These are phyloP conservation scores for Manis pentadactyla DNA, from an alignment of 2,797 vertebrate species.

Conservation along the genomic window DNA sequence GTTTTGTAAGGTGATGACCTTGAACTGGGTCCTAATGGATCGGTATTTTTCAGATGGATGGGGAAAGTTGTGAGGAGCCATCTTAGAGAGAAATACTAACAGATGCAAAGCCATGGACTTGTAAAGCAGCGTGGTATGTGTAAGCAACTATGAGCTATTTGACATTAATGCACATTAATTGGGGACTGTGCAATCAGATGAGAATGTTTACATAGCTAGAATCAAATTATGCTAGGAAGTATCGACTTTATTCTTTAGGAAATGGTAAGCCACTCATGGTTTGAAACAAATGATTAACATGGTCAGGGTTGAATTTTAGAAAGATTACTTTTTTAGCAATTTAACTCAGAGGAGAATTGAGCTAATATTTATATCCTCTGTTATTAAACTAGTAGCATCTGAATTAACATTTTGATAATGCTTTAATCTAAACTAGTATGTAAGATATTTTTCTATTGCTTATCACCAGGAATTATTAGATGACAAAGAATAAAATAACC, in stretches of 20 bases:
- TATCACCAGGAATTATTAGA: neutral
- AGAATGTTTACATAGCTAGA: neutral
- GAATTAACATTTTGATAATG: neutral
- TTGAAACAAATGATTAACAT: slow-evolving; percentile 1
- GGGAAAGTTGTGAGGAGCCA: neutral
- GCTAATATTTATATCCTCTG: slow-evolving; percentile 18
- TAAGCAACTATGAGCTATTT: neutral
- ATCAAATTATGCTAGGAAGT: neutral
- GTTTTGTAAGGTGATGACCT: neutral
- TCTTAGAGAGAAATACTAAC: neutral
- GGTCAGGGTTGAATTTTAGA: neutral
- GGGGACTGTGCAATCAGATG: neutral
- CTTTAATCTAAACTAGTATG: neutral
- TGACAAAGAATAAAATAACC: neutral
- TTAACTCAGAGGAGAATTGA: neutral
- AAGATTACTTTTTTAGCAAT: neutral
- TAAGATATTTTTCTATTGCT: neutral
- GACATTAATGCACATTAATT: neutral
- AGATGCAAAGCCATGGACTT: neutral
- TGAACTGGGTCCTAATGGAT: neutral
- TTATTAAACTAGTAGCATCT: slow-evolving; percentile 20
- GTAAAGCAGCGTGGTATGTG: neutral
- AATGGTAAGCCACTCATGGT: neutral
- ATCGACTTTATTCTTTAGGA: neutral
- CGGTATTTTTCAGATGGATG: neutral